Conservation (phyloP, 2,888 invertebrate genomes). For the Falcaria lacertinaria region DNA sequence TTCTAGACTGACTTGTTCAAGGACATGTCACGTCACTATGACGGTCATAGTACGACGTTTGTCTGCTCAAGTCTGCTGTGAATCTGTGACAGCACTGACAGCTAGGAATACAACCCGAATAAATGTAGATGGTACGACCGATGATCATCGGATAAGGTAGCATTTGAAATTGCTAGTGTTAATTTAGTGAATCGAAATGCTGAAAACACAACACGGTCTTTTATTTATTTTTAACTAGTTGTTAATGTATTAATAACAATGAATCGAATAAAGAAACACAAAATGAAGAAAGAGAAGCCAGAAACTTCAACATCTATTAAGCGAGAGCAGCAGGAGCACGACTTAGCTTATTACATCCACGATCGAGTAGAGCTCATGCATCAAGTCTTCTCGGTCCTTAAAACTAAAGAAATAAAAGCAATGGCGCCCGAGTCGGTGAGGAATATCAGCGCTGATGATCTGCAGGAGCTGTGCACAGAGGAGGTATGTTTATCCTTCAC, state of each 20-base stretch:
- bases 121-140: no score
- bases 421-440: constrained; percentile 77
- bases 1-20: no score
- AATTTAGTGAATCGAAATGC: no score
- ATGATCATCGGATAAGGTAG: no score
- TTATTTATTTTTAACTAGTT: background rate
- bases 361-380: constrained; percentile 81
- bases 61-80: no score
- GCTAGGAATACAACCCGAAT: no score
- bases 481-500: no score
- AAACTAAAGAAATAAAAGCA: constrained; percentile 76
- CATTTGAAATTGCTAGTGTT: no score
- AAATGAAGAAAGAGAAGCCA: constrained; percentile 51
- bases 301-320: constrained; percentile 37
- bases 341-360: constrained; percentile 78
- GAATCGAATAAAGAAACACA: constrained; percentile 38
- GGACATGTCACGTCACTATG: no score
- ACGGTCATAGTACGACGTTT: no score
- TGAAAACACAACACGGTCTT: no score
- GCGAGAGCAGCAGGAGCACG: constrained; percentile 55
- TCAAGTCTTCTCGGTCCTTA: constrained; percentile 79
- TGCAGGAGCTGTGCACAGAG: constrained; percentile 80
- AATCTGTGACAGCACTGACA: no score
- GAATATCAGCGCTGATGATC: constrained; percentile 65
- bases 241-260: constrained; percentile 8